These are phyloP conservation scores for Caenorhabditis imperialis DNA, from an alignment of 2,888 invertebrate genomes.

Conservation along the genomic window DNA sequence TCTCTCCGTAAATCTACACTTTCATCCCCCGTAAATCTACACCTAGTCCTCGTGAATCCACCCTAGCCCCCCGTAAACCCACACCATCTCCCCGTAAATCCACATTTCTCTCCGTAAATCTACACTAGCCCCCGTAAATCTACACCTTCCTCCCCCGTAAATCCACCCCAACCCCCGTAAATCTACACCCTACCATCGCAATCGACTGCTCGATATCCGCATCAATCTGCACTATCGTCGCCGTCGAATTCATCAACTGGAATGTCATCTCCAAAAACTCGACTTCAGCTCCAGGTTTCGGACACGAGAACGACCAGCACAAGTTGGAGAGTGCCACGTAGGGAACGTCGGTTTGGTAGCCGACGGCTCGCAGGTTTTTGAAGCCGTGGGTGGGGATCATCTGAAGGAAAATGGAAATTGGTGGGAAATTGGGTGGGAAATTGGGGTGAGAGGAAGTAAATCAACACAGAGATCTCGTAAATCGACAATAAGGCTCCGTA, in stretches of 20 bases:
- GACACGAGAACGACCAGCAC: slow-evolving; percentile 58
- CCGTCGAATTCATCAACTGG: slow-evolving; percentile 57
- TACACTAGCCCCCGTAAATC: too few species aligned
- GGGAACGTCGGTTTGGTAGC: slow-evolving; percentile 54
- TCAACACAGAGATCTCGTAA: not conserved
- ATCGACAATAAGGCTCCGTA: too few species aligned
- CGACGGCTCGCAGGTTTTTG: slow-evolving; percentile 49
- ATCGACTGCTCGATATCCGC: slow-evolving; percentile 50
- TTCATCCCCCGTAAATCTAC: too few species aligned
- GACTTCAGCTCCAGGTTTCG: slow-evolving; percentile 57
- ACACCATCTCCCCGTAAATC: too few species aligned
- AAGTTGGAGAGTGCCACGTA: slow-evolving; percentile 40
- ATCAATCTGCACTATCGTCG: slow-evolving; percentile 57
- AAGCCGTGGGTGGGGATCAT: slow-evolving; percentile 9
- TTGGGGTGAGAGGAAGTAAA: not conserved
- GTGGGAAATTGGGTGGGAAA: too few species aligned
- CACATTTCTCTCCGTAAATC: too few species aligned
- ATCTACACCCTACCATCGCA: slow-evolving; percentile 49
- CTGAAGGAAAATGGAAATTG: slow-evolving; percentile 1
- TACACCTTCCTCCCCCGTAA: too few species aligned
- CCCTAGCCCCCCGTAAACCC: too few species aligned
- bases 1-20: too few species aligned
- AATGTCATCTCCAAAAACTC: slow-evolving; percentile 57
- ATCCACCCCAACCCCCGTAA: too few species aligned
- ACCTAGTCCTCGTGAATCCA: too few species aligned